Evolutionary conservation across 2,888 invertebrate genomes (phyloP), one percentile per base, ranked within the genome.

Genomic region (Scaptomyza flava): DNA sequence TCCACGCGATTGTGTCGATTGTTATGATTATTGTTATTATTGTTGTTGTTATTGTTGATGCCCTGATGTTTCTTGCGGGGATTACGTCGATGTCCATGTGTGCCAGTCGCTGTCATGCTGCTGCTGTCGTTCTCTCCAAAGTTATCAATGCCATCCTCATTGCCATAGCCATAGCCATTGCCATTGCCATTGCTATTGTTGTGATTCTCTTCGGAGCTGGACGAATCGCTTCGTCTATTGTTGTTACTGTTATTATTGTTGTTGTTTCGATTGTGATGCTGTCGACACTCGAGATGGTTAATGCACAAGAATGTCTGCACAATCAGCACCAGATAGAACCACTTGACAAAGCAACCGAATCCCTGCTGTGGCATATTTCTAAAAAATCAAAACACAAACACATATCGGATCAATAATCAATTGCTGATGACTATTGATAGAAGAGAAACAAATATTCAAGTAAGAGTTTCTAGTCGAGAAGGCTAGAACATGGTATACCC

Each of bases 311-410:
- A 51, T 14, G 70, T 72, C 60, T 89, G 79, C 69, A 89, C 58
- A 72, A 89, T 72, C 65, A 87, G 64, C 68, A 83, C 71, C 75
- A 89, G 27, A 79, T 77, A 87, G 60, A 87, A 73, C 86, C 89
- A 89, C 68, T 89, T 89, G 62, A 80, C 72, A 68, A 80, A 61
- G 68, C 77, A 79, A 67, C 79, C 77, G 46, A 80, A 74, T 70
- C 71, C 68, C 69, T 77, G 82, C 67, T 76, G 72, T 76, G 75
- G 72, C 87, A 87, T 87, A 57, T 81, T 89, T 77, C 75, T 78
- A 45, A 50, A 41, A 11, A 38, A 38, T 14, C 11, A 62, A 59
- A 7, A 38, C 12, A 34, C 34, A 36, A 7, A 34, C 34, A 63
- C 36, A 48, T 38, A 53, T 42, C n/a, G 17, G 31, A 27, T 27